Base-by-base conservation (phyloP, 1,140 invertebrate species). In the Drosophila seguyi region DNA sequence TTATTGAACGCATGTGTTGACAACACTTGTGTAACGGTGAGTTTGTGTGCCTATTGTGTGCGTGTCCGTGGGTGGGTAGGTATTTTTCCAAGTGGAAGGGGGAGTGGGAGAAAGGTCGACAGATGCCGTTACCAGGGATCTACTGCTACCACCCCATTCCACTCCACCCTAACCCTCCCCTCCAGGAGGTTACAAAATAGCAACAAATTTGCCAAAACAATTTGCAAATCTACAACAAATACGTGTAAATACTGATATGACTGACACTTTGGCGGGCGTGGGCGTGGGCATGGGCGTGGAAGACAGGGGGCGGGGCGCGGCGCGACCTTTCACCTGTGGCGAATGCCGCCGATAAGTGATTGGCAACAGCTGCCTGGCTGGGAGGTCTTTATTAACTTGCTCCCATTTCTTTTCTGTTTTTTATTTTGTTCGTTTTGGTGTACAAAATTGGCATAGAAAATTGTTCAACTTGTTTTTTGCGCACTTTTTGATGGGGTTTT, bases 161-260 rank as follows among this genome's bases (percentile, higher is more conserved):
- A n/a, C n/a, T n/a, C n/a, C n/a, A n/a, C 72, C 13, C 10, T 5
- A n/a, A n/a, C 18, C 45, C 22, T 2, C 25, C 16, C 27, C 47
- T 59, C 53, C 60, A 71, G 75, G 27, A 59, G 66, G 61, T 53
- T 74, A 76, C 72, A 67, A 79, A 83, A 84, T 81, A 78, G 71
- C 81, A 79, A 84, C 85, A 90, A 90, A 90, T 90, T 90, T 90
- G 85, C 85, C 86, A 90, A 90, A 90, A 90, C 86, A 90, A 85
- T 90, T 90, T 90, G 78, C 81, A 90, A 90, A 90, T 90, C 85
- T 85, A 85, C 81, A 69, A 76, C 84, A 84, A 87, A 88, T 88
- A 80, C 77, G 67, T 87, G 85, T 90, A 90, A 90, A 90, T 90
- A 90, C 85, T 81, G 85, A 90, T 90, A 90, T 90, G 85, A 85